These are phyloP conservation scores for Boulengeromyrus knoepffleri DNA, from an alignment of 2,113 vertebrate genomes.

Conservation along the genomic window DNA sequence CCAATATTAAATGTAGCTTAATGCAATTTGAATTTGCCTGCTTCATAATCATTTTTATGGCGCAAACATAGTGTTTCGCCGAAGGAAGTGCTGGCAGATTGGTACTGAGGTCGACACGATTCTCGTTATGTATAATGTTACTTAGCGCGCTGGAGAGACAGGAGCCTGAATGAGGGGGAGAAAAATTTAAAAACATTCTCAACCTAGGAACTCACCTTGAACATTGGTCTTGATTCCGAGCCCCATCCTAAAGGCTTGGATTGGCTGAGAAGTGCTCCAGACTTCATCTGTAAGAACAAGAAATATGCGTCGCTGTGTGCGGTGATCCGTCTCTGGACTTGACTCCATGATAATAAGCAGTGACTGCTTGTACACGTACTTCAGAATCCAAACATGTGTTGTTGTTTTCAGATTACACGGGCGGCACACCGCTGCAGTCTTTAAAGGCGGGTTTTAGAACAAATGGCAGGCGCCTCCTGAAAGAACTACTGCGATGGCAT, in stretches of 20 bases:
- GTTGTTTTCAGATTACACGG: neutral
- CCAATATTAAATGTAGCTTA: neutral
- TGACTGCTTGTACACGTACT: neutral
- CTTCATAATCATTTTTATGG: neutral
- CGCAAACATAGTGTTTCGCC: neutral
- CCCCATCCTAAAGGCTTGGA: neutral
- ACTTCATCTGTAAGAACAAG: neutral
- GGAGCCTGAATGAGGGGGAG: neutral
- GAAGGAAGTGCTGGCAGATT: neutral
- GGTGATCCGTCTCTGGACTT: neutral
- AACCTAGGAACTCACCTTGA: neutral
- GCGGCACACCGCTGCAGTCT: neutral
- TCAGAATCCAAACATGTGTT: neutral
- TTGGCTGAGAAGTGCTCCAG: neutral
- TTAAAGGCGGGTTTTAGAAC: neutral
- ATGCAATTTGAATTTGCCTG: neutral
- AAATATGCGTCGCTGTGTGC: neutral
- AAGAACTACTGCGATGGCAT: neutral
- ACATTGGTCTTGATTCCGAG: neutral
- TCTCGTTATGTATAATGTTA: neutral
- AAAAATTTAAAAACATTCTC: neutral
- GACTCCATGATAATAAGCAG: neutral
- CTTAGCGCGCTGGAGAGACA: neutral
- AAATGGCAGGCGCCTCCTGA: neutral
- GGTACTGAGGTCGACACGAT: neutral